Percentiles rank a stretch among this genome's conserved stretches.
These are phyloP conservation scores for Chlorops oryzae DNA, from an alignment of 1,140 invertebrate species.

Conservation along the genomic window DNA sequence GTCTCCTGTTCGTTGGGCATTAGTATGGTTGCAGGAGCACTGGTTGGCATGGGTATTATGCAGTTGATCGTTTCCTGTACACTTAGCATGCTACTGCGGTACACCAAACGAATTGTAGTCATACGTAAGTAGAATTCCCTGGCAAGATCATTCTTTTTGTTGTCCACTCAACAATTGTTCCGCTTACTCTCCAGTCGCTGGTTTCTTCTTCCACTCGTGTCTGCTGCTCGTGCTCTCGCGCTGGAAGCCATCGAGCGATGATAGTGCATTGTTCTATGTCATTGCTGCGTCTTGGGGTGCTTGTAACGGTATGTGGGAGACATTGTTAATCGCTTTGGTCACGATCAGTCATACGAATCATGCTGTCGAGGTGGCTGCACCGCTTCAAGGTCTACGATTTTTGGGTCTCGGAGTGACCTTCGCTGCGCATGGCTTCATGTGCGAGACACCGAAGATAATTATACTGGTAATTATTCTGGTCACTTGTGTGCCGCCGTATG, in stretches of 20 bases:
- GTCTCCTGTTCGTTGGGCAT: constrained; percentile 56
- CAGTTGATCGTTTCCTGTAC: constrained; percentile 61
- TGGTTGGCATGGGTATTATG: constrained; percentile 57
- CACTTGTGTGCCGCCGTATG: constrained; percentile 47
- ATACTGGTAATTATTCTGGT: constrained; percentile 45
- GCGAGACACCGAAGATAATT: constrained; percentile 44
- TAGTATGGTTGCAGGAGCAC: constrained; percentile 55
- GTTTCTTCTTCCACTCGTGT: constrained; percentile 61
- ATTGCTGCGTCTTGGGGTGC: constrained; percentile 65
- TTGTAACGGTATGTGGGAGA: constrained; percentile 68
- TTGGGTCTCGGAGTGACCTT: constrained; percentile 42
- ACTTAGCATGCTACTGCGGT: constrained; percentile 59
- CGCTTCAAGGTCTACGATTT: constrained; percentile 36
- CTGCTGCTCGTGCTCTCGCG: constrained; percentile 57
- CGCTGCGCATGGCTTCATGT: constrained; percentile 41
- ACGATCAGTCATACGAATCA: constrained; percentile 40
- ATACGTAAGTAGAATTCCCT: constrained; percentile 48
- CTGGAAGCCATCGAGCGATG: constrained; percentile 63
- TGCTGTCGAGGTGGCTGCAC: constrained; percentile 29
- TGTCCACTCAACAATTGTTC: not conserved
- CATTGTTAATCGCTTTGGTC: constrained; percentile 50
- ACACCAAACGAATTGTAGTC: constrained; percentile 58
- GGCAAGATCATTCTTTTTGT: not conserved
- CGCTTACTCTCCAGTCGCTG: constrained; percentile 51
- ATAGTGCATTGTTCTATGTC: constrained; percentile 63